phyloP scores from a whole-genome alignment of 2,113 vertebrate genomes.

The Sterna hirundo region DNA sequence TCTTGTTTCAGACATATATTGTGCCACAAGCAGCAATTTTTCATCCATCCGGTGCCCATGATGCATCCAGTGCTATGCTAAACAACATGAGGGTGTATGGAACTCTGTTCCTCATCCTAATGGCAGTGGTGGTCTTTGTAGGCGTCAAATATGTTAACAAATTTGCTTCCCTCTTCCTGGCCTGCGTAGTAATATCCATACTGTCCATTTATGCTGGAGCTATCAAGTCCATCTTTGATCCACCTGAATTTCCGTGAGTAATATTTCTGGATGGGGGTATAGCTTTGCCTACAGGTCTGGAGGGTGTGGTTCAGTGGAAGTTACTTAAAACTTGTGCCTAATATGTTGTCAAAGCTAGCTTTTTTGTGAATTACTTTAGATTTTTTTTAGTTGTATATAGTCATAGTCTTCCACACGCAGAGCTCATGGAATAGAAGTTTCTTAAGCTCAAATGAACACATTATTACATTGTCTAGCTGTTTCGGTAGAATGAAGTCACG shows the following conservation, averaged over 20 bases:
- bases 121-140: slow-evolving; percentile 96
- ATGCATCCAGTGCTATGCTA: slow-evolving; percentile 83
- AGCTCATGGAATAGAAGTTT: not conserved
- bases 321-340: not conserved
- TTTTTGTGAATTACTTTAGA: not conserved
- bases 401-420: not conserved
- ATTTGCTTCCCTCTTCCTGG: slow-evolving; percentile 95
- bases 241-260: slow-evolving; percentile 94
- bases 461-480: not conserved
- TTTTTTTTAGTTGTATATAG: not conserved
- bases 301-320: not conserved
- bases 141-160: slow-evolving; percentile 99
- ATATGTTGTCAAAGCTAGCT: not conserved
- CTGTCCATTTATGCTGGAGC: slow-evolving; percentile 95
- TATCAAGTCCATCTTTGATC: slow-evolving; percentile 92
- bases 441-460: not conserved
- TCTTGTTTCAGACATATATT: slow-evolving; percentile 89
- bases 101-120: slow-evolving; percentile 90
- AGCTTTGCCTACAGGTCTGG: not conserved
- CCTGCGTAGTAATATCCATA: slow-evolving; percentile 97
- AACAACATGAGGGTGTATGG: slow-evolving; percentile 98
- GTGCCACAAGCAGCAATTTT: slow-evolving; percentile 93
- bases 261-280: not conserved
- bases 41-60: slow-evolving; percentile 77
- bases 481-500: accelerated